Evolutionary conservation across 2,113 vertebrate genomes (phyloP), one percentile per base, ranked within the genome.

Genomic region (Lutjanus erythropterus): DNA sequence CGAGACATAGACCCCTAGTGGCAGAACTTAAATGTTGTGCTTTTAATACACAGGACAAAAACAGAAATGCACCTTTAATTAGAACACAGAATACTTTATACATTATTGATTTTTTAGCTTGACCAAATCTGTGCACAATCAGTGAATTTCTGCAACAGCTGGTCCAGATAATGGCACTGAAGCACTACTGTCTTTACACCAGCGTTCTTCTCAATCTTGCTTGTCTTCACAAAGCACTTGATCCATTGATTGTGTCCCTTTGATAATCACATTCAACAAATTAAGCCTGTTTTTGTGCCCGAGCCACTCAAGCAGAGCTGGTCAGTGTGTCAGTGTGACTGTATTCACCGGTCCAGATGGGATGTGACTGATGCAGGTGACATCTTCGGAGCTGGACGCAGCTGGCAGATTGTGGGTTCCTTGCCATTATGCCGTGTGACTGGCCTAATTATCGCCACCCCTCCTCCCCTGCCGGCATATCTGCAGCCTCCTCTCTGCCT

Each of bases 381-480:
- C 88, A 78, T 85, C 56, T 83, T 80, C 50, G 11, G 77, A 75
- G 84, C 84, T 81, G 89, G 90, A 86, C 87, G 70, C 93, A 93
- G 92, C 94, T 93, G 93, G 81, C 81, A 79, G 84, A 83, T 84
- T 88, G 87, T 81, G 88, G 87, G 73, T 85, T 78, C 84, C 37
- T 89, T 73, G 71, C 91, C 90, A 92, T 94, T 92, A 90, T 87
- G 82, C 82, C 71, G 71, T 80, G 88, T 80, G 92, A 90, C 89
- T 81, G 91, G 87, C 88, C 91, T 92, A 95, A 94, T 94, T 93
- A 94, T 89, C 87, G 80, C 81, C n/a, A 50, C 64, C 29, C 64
- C 25, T 39, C 56, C 12, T 14, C 23, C 31, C 65, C 67, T 47
- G 33, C 59, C n/a, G 21, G 64, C 79, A 33, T 82, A 82, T 88